Base-by-base conservation (phyloP, 2,113 vertebrate genomes). In the Festucalex cinctus region DNA sequence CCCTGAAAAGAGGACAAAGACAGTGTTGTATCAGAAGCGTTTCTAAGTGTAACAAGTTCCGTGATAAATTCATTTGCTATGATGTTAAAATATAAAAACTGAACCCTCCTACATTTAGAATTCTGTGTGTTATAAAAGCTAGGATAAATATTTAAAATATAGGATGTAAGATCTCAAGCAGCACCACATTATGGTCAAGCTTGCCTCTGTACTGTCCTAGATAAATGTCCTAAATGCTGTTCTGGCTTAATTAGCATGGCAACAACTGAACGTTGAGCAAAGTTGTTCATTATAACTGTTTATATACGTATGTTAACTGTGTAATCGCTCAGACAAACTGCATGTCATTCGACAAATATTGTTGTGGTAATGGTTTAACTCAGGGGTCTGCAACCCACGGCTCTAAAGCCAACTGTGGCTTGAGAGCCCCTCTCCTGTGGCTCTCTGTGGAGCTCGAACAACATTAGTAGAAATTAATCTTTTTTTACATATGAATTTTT, bases 1-100 rank as follows among this genome's bases (percentile, higher is more conserved):
- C 95, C 93, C 96, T 98, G 77, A 39, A 68, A 63, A 69, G 2
- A 77, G 12, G n/a, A 71, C 13, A 57, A 58, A 19, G 57, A 44
- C 24, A 54, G 5, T 1, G 17, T 1, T 43, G 58, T 9, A 63
- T 35, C 32, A 61, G 6, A 20, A 37, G 8, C 26, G 17, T 32
- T 57, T 57, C 57, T n/a, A n/a, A 37, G 57, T 9, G 5, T 4
- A 17, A 20, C 9, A 24, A 26, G 20, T 41, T 24, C 2, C 2
- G 13, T 14, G 3, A 22, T 13, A 54, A 54, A 54, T 24, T 22
- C 9, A 20, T 35, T 59, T 36, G 3, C 8, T n/a, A 59, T 20
- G 32, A 16, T 20, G 9, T 60, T n/a, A n/a, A 19, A 9, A 37
- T 60, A 9, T 20, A 10, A 37, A 28, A 37, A 59, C 9, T 37